Base-by-base conservation (phyloP, 2,113 vertebrate species). In the Hippolais icterina region DNA sequence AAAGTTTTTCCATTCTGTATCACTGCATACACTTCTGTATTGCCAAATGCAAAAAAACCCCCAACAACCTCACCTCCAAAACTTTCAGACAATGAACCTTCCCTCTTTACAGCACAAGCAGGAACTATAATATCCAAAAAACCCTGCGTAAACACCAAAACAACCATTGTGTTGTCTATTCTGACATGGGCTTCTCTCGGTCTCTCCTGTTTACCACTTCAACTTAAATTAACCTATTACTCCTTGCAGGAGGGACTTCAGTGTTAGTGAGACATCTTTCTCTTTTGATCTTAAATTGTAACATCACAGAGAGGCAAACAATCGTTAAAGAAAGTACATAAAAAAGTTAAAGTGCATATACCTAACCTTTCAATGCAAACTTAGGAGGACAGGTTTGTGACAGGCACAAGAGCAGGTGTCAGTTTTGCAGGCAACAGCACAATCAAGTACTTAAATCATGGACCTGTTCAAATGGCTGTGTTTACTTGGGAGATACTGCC, bases 121-220 rank as follows among this genome's bases (percentile, higher is more conserved):
- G n/a, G 64, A 87, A 63, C 11, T 59, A 78, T 24, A 78, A 59
- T 14, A 56, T 42, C 7, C 5, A 68, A 56, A 35, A 41, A 39
- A 7, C 2, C 20, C 6, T 17, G 29, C 6, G 31, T 39, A 53
- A 84, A 66, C 16, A 91, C 20, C 41, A 83, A 18, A 75, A 68
- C 15, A 49, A n/a, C 23, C 47, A 37, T 4, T 7, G 2, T 11
- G 22, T 46, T 46, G 27, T 4, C 31, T 79, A 6, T 75, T 75
- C 52, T 53, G 65, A 79, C n/a, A 52, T 0, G 0, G 22, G 35
- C 28, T 31, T 85, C 49, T 41, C 19, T 60, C 5, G 4, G 5
- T n/a, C 29, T 72, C 53, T 64, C 19, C 31, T 39, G 24, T 49
- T n/a, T 46, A 74, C 7, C 4, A 41, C n/a, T 76, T 50, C 53